phyloP scores from a whole-genome alignment of 2,888 invertebrate species.

The Subacronicta megacephala region DNA sequence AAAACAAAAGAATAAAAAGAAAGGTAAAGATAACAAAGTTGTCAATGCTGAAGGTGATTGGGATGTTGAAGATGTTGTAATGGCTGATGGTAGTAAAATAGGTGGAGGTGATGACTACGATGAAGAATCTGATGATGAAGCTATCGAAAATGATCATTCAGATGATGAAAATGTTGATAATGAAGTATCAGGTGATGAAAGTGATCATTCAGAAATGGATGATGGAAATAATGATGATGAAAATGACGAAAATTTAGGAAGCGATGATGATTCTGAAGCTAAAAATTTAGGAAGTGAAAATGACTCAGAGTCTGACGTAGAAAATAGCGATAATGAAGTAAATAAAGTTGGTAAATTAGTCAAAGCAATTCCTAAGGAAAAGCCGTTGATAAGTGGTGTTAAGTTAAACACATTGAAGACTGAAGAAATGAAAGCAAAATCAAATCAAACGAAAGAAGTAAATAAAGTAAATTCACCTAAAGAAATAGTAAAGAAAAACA shows the following conservation, averaged over 20 bases:
- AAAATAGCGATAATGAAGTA: constrained; percentile 9
- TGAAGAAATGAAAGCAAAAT: background rate
- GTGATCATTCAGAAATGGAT: constrained; percentile 25
- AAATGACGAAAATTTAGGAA: constrained; percentile 8
- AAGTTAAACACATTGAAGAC: constrained; percentile 9
- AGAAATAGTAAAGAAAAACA: constrained; percentile 62
- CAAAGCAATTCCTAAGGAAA: constrained; percentile 18
- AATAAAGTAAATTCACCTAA: constrained; percentile 26
- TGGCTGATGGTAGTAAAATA: constrained; percentile 39
- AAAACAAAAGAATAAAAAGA: constrained; percentile 75
- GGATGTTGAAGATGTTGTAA: constrained; percentile 71
- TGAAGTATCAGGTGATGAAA: constrained; percentile 15
- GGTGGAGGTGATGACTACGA: constrained; percentile 21
- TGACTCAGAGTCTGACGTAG: constrained; percentile 14
- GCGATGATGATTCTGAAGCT: constrained; percentile 8
- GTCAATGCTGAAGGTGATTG: constrained; percentile 74
- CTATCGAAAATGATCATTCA: constrained; percentile 32
- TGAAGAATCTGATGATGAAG: constrained; percentile 31
- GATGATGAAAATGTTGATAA: constrained; percentile 24
- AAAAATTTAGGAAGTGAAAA: constrained; percentile 12
- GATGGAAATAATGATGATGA: constrained; percentile 11
- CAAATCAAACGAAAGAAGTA: constrained; percentile 14
- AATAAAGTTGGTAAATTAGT: constrained; percentile 6
- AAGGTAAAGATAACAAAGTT: constrained; percentile 62
- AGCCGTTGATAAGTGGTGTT: constrained; percentile 11